phyloP scores from a whole-genome alignment of 2,888 invertebrate genomes.

The Oxyteleia sp. region DNA sequence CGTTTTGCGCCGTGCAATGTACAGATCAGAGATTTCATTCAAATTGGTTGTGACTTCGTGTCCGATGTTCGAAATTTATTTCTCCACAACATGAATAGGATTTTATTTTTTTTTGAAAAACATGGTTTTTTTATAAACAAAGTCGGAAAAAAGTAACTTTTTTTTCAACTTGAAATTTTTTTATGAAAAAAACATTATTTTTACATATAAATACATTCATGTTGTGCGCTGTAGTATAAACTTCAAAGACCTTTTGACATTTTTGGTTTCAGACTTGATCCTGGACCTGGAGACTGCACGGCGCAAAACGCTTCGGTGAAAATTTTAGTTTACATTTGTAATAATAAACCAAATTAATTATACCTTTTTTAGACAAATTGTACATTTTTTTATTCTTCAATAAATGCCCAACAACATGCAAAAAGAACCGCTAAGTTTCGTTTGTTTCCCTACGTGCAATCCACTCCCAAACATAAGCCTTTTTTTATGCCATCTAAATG shows the following conservation, averaged over 20 bases:
- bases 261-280: slow-evolving; percentile 24
- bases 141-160: background rate
- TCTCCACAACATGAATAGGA: slow-evolving; percentile 17
- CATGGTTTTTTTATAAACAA: no score
- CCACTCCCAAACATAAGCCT: slow-evolving; percentile 3
- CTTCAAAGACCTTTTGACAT: slow-evolving; percentile 17
- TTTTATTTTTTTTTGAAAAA: slow-evolving; percentile 6
- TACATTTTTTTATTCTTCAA: slow-evolving; percentile 85
- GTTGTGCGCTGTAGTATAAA: slow-evolving; percentile 23
- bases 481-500: slow-evolving; percentile 14
- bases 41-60: slow-evolving; percentile 1
- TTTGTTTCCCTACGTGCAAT: slow-evolving; percentile 9
- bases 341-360: slow-evolving; percentile 4
- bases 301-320: slow-evolving; percentile 7
- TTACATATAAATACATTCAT: slow-evolving; percentile 9
- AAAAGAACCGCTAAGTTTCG: slow-evolving; percentile 8
- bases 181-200: slow-evolving; percentile 3
- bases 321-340: slow-evolving; percentile 4
- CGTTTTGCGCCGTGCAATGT: slow-evolving; percentile 46
- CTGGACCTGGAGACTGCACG: slow-evolving; percentile 21
- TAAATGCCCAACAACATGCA: slow-evolving; percentile 89
- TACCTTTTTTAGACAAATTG: background rate
- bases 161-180: slow-evolving; percentile 22
- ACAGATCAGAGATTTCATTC: slow-evolving; percentile 37
- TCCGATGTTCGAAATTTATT: slow-evolving; percentile 6